A percentile compares a stretch with the other conserved stretches of the same genome.
Evolutionary conservation across 35 echinoderm and acorn worm genomes (phyloP).

Genomic region (Apostichopus japonicus): DNA sequence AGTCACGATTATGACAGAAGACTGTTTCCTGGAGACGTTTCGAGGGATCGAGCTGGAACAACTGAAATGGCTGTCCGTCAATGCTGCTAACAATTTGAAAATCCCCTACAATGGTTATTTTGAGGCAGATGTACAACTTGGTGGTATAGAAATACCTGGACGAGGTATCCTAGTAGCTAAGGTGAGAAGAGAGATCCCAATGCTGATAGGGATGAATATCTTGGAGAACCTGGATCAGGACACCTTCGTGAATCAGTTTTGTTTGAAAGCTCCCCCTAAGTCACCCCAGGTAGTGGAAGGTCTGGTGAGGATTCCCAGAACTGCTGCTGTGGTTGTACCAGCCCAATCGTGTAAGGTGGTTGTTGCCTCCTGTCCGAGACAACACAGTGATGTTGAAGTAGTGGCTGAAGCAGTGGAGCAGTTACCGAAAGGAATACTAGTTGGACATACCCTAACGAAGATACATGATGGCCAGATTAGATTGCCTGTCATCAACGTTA

Average conservation of each 20-base stretch:
- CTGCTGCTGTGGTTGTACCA: neutral
- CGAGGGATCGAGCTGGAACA: neutral
- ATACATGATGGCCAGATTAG: neutral
- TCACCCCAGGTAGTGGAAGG: neutral
- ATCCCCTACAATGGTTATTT: constrained; percentile 38
- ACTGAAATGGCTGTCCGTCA: neutral
- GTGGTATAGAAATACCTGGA: neutral
- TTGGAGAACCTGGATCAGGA: neutral
- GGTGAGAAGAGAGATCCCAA: neutral
- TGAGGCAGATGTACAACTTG: constrained; percentile 1
- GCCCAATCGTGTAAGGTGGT: neutral
- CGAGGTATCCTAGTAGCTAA: constrained; percentile 6
- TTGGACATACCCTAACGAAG: neutral
- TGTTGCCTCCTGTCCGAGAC: neutral
- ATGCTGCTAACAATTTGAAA: neutral
- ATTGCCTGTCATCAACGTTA: constrained; percentile 43
- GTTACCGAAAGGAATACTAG: neutral
- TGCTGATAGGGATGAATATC: constrained; percentile 40
- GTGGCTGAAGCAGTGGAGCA: constrained; percentile 40
- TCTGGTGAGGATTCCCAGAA: neutral
- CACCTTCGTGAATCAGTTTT: neutral
- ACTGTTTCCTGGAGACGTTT: neutral
- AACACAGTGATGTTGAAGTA: neutral
- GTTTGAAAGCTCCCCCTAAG: neutral
- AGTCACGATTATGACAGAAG: constrained; percentile 17